Base-by-base conservation (phyloP, 2,797 vertebrate genomes). In the Pantherophis alleghaniensis region DNA sequence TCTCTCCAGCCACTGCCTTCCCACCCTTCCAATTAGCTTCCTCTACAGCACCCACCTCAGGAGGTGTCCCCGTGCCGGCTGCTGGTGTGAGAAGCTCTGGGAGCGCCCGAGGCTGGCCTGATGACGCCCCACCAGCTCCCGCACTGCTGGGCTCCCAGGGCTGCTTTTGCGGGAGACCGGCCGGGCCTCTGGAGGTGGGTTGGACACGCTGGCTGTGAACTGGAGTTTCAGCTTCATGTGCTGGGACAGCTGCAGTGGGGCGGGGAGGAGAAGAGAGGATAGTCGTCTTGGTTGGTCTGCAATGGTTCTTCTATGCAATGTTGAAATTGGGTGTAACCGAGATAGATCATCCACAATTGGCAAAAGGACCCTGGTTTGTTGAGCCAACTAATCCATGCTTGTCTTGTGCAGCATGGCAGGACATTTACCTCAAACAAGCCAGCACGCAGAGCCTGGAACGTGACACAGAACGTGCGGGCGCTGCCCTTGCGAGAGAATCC, bases 161-260 rank as follows among this genome's bases (percentile, higher is more conserved):
- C 99, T 99, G 98, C 98, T 99, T 94, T 98, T 98, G 93, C 99
- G 97, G 12, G 97, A 98, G 24, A 99, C 97, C 0, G 99, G 98
- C 59, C 99, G 98, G 13, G 99, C 98, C 11, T 99, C 98, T 0
- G 98, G 98, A 0, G 99, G 98, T 1, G 98, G 98, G 96, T 99
- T 98, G 28, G 98, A 98, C 60, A 99, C 98, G 0, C 98, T 99
- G 11, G 99, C 99, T 0, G 99, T 99, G 97, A 99, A 99, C 98
- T 99, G 99, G 22, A 99, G 98, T 97, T 99, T 99, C 87, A 99
- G 95, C 94, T 99, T 99, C 99, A 99, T 99, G 96, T 99, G 99
- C 93, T 99, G 99, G 96, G 98, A 99, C 94, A 99, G 97, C 99
- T 99, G 95, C 16, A 10, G 0, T 11, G n/a, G 56, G 16, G 22